Evolutionary conservation across 64 coral and sea anemone species (phyloP), one percentile per base, ranked within the genome.

Genomic region (Montipora foliosa): DNA sequence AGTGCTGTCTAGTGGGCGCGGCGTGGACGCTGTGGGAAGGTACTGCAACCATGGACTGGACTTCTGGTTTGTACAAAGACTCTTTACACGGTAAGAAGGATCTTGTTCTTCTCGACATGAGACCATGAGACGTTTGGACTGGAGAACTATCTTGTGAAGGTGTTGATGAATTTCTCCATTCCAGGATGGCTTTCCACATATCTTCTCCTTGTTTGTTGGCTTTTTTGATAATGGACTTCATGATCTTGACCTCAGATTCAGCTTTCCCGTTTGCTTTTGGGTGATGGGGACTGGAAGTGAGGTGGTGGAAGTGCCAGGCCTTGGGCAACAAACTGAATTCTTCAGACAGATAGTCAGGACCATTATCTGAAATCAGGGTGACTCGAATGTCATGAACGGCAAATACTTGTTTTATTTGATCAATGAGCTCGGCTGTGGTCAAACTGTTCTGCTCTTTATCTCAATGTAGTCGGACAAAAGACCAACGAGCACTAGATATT

Each of bases 401-500:
- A 64, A 80, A 90, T 16, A 79, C 59, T 9, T 47, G 60, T 46
- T 64, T 47, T 4, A 59, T 77, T 46, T 90, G 16, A 53, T 57
- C 15, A 78, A 77, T 55, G 16, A 22, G 59, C 0, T n/a, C 44
- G 53, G 12, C 17, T 77, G 49, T 47, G 20, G 47, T 75, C 14
- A 53, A 49, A 13, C 17, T 74, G 5, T 24, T 13, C 22, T 37
- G 37, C 72, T 77, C 77, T 17, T 44, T 69, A 75, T 88, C 49
- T 88, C 87, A 47, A 88, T 44, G 48, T 88, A 88, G 67, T 75
- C 37, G 8, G 84, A 89, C 60, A 52, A 94, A 21, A 86, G 71
- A 51, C 89, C 92, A 47, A 80, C 57, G 49, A 80, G n/a, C 4
- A 88, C 19, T 13, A 94, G 4, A 81, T 88, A 94, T 21, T 94